Evolutionary conservation across 2,113 vertebrate species (phyloP).

Genomic region (Lasiurus borealis): DNA sequence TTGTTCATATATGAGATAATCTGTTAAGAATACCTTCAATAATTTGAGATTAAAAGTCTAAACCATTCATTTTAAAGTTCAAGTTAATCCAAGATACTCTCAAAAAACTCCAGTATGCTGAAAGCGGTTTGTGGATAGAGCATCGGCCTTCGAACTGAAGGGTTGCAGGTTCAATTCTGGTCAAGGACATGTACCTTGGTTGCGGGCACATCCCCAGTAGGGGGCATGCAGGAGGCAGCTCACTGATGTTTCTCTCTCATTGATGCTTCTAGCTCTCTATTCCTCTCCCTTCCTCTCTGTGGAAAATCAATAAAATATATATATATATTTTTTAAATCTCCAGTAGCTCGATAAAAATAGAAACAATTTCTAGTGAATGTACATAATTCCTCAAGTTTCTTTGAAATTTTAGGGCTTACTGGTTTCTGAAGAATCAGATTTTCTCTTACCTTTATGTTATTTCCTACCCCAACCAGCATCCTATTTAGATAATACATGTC

Average conservation of each 20-base stretch:
- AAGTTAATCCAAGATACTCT: neutral
- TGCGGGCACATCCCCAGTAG: no score
- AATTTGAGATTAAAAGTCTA: neutral
- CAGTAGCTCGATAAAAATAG: neutral
- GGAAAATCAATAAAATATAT: no score
- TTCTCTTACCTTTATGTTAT: neutral
- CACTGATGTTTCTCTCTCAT: no score
- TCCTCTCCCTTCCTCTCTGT: no score
- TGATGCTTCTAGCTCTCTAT: no score
- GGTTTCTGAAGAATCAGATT: neutral
- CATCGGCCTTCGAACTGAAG: no score
- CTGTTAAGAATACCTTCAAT: neutral
- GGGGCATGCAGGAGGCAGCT: no score
- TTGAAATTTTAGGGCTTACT: neutral
- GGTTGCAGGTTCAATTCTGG: no score
- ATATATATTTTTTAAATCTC: neutral
- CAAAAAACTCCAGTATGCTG: neutral
- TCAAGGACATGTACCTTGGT: no score
- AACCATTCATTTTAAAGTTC: slow-evolving; percentile 51
- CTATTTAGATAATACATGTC: neutral
- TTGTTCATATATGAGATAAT: slow-evolving; percentile 7
- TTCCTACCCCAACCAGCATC: neutral
- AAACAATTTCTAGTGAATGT: neutral
- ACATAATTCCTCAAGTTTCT: neutral
- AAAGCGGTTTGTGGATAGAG: no score